Evolutionary conservation across 2,888 invertebrate species (phyloP), one percentile per base, ranked within the genome.

Genomic region (Graphium colonna): DNA sequence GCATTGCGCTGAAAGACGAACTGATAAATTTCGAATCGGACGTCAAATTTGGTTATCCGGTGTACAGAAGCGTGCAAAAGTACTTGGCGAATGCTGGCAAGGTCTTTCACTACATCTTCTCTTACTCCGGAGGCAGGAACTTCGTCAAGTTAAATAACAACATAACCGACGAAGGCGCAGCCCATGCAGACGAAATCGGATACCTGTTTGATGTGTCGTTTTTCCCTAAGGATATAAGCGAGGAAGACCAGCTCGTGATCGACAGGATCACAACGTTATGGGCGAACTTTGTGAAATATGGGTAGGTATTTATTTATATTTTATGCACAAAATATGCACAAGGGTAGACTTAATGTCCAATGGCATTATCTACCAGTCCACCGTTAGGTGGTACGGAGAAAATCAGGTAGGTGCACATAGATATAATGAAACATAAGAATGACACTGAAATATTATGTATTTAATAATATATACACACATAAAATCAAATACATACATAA

Each of bases 261-360:
- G 71, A 82, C 47, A 33, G 70, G 13, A 73, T 85, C 60, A 82
- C 82, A 0, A 69, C 69, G 0, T 65, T 85, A 68, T 85, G 84
- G 84, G 71, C 85, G 0, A 85, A 85, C n/a, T n/a, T n/a, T n/a
- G n/a, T n/a, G n/a, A n/a, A n/a, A n/a, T n/a, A n/a, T n/a, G n/a
- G n/a, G n/a, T n/a, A n/a, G n/a, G n/a, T n/a, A n/a, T n/a, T n/a
- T n/a, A n/a, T n/a, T n/a, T n/a, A n/a, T n/a, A n/a, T n/a, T n/a
- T n/a, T n/a, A n/a, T n/a, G n/a, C n/a, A n/a, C n/a, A n/a, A n/a
- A n/a, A n/a, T n/a, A n/a, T n/a, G n/a, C n/a, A n/a, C n/a, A n/a
- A n/a, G n/a, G n/a, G n/a, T n/a, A n/a, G n/a, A n/a, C n/a, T n/a
- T n/a, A n/a, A n/a, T n/a, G n/a, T n/a, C n/a, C n/a, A n/a, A n/a